Conservation (phyloP, 1,140 invertebrate genomes). For the Orchestia grillus region DNA sequence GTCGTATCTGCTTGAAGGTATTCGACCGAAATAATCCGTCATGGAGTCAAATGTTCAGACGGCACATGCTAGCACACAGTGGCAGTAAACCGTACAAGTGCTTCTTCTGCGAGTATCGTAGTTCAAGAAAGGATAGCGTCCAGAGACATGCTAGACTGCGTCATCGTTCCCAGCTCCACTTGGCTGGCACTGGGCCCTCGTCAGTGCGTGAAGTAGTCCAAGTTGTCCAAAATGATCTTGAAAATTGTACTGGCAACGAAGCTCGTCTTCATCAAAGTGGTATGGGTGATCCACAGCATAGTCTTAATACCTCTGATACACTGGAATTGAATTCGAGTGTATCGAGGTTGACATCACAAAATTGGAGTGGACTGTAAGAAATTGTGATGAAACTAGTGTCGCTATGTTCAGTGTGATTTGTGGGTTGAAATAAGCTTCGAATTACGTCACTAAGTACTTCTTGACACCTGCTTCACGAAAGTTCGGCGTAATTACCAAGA, state of each 20-base stretch:
- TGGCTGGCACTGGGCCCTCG: constrained; percentile 60
- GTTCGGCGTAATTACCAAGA: neutral
- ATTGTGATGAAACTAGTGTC: neutral
- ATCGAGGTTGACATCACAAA: neutral
- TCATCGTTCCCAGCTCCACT: constrained; percentile 60
- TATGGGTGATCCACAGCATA: neutral
- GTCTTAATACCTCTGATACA: neutral
- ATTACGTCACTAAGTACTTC: neutral
- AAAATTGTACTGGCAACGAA: neutral
- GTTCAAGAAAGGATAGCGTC: constrained; percentile 65
- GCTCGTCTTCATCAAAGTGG: neutral
- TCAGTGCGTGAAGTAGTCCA: constrained; percentile 57
- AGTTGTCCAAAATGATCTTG: constrained; percentile 50
- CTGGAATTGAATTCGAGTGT: neutral
- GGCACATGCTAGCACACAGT: constrained; percentile 64
- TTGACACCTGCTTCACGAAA: neutral
- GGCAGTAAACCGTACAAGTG: constrained; percentile 66
- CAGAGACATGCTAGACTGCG: constrained; percentile 64
- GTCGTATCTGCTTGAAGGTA: constrained; percentile 64
- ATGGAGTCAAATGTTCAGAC: constrained; percentile 66
- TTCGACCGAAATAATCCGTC: constrained; percentile 63
- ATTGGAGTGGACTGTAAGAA: neutral
- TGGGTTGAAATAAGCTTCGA: neutral
- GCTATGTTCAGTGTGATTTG: neutral
- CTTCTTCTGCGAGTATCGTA: constrained; percentile 62